phyloP scores from a whole-genome alignment of 2,888 invertebrate species.

The Dexiosoma caninum region DNA sequence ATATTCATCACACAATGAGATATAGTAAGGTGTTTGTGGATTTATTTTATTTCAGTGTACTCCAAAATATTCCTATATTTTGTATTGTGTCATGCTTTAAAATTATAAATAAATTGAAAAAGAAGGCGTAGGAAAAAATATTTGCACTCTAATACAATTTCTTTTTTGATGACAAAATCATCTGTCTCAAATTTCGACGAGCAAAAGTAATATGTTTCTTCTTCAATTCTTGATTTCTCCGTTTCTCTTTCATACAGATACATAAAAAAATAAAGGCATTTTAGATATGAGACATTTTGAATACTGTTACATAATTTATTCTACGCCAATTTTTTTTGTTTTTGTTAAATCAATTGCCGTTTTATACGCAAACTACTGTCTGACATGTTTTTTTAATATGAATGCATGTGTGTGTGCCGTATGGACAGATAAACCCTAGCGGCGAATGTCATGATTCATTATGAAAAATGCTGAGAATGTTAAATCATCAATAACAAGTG shows the following conservation, averaged over 20 bases:
- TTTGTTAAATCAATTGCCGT: background rate
- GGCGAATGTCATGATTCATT: too few species aligned
- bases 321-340: too few species aligned
- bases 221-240: background rate
- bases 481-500: too few species aligned
- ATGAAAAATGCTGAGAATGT: too few species aligned
- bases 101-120: background rate
- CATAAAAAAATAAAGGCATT: background rate
- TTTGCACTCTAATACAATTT: constrained; percentile 5
- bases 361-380: too few species aligned
- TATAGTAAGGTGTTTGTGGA: too few species aligned
- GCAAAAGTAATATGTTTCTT: constrained; percentile 3
- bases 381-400: too few species aligned
- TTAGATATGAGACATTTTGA: background rate
- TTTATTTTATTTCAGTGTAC: constrained; percentile 3
- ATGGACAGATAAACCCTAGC: too few species aligned
- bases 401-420: too few species aligned
- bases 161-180: constrained; percentile 55
- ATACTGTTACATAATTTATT: background rate
- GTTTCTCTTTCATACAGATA: background rate
- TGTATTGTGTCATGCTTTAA: constrained; percentile 37
- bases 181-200: constrained; percentile 23
- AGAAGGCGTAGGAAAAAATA: background rate
- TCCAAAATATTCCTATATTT: background rate
- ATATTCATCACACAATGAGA: too few species aligned